phyloP scores from a whole-genome alignment of 2,113 vertebrate species.

The Austrofundulus limnaeus region DNA sequence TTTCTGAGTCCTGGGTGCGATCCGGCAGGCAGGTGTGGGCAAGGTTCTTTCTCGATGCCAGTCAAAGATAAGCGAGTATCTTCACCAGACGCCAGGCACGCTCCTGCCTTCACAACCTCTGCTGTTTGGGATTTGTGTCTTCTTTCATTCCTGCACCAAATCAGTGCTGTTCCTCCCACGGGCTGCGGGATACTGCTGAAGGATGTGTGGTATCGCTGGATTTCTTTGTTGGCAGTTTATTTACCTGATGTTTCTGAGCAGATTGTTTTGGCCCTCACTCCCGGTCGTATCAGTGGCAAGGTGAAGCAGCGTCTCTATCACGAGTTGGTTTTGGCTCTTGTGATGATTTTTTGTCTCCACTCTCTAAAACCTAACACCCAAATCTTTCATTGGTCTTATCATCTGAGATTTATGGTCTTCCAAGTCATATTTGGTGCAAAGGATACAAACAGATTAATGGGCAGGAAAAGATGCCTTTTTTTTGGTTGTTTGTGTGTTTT shows the following conservation, averaged over 20 bases:
- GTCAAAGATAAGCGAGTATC: conserved; percentile 69
- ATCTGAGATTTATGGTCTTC: conserved; percentile 39
- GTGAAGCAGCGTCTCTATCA: conserved; percentile 44
- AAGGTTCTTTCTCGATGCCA: conserved; percentile 71
- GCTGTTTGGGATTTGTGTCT: conserved; percentile 65
- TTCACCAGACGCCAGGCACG: conserved; percentile 53
- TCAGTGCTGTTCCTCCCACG: conserved; percentile 43
- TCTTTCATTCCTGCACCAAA: conserved; percentile 71
- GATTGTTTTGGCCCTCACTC: conserved; percentile 43
- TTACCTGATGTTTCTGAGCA: conserved; percentile 37
- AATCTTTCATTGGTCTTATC: conserved; percentile 50
- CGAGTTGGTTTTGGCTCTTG: conserved; percentile 23
- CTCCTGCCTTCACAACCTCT: conserved; percentile 42
- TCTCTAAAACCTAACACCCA: conserved; percentile 47
- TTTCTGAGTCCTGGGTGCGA: conserved; percentile 66
- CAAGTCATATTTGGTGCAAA: conserved; percentile 33
- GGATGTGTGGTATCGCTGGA: conserved; percentile 41
- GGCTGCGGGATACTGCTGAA: conserved; percentile 36
- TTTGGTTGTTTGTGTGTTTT: conserved; percentile 42
- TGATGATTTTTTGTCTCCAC: conserved; percentile 4
- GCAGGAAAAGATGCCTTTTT: conserved; percentile 50
- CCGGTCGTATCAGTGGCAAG: conserved; percentile 13
- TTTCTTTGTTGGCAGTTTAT: conserved; percentile 48
- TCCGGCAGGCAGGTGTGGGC: conserved; percentile 62
- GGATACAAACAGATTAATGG: conserved; percentile 58